Evolutionary conservation across 2,113 vertebrate species (phyloP).

Genomic region (Odocoileus virginianus): DNA sequence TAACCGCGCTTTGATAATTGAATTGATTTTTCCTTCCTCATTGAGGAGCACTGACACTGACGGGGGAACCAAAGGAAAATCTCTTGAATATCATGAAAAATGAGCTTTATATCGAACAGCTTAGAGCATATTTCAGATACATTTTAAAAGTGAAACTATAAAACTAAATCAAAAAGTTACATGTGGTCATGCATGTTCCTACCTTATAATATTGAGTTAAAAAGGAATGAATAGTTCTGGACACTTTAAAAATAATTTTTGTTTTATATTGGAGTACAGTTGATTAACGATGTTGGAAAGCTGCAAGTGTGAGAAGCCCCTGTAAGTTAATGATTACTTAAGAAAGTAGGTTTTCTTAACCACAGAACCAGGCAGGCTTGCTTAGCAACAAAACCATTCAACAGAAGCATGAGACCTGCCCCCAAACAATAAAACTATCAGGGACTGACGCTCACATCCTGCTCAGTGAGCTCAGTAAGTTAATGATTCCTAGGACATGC

Average conservation of each 20-base stretch:
- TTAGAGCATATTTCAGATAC: constrained; percentile 22
- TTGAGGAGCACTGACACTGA: constrained; percentile 45
- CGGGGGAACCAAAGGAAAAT: constrained; percentile 52
- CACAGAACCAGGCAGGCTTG: background rate
- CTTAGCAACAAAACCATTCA: background rate
- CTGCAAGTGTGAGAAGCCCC: background rate
- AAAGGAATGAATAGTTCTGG: constrained; percentile 30
- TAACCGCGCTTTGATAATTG: constrained; percentile 71
- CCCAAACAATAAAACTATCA: background rate
- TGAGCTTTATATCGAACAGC: constrained; percentile 58
- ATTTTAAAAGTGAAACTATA: constrained; percentile 28
- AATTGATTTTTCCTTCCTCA: constrained; percentile 73
- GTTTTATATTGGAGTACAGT: background rate
- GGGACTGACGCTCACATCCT: background rate
- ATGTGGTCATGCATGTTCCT: background rate
- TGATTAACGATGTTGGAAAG: background rate
- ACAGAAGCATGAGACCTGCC: background rate
- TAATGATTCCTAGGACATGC: background rate
- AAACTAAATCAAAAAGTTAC: constrained; percentile 36
- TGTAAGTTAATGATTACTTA: background rate
- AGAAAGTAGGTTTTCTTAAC: background rate
- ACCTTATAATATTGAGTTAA: background rate
- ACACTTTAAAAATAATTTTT: background rate
- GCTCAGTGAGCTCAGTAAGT: background rate
- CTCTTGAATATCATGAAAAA: constrained; percentile 64